phyloP scores from a whole-genome alignment of 2,113 vertebrate species.

The Fulica atra region DNA sequence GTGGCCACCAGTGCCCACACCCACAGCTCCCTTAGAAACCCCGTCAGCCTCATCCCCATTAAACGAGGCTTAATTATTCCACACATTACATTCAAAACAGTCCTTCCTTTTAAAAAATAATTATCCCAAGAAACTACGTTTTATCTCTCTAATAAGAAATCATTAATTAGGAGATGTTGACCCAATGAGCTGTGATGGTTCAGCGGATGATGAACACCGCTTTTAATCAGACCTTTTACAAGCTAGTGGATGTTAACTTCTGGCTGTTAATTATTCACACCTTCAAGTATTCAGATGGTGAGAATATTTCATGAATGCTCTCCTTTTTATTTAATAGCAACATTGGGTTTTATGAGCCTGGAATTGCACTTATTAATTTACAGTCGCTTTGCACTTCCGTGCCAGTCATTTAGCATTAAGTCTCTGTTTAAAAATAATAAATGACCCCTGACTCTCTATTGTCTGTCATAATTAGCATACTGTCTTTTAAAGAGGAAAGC shows the following conservation, averaged over 20 bases:
- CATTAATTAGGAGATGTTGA: conserved; percentile 77
- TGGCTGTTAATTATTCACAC: conserved; percentile 73
- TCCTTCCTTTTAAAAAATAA: conserved; percentile 15
- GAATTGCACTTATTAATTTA: conserved; percentile 74
- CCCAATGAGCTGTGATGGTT: conserved; percentile 68
- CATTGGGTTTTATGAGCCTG: conserved; percentile 70
- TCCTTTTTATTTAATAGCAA: conserved; percentile 50
- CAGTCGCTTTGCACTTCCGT: conserved; percentile 63
- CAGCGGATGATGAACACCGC: conserved; percentile 66
- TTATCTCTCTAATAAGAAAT: conserved; percentile 53
- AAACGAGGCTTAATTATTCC: conserved; percentile 17
- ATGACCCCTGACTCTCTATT: conserved; percentile 73
- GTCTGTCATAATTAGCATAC: conserved; percentile 78
- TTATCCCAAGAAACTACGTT: conserved; percentile 30
- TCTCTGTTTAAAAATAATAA: conserved; percentile 77
- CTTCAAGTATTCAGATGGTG: conserved; percentile 49
- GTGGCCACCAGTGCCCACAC: not conserved
- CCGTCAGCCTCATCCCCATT: not conserved
- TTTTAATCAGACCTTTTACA: conserved; percentile 81
- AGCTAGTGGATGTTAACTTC: conserved; percentile 70
- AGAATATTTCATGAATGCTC: conserved; percentile 68
- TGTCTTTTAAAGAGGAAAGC: conserved; percentile 78
- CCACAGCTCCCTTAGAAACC: not conserved
- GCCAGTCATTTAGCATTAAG: conserved; percentile 65
- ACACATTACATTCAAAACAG: not conserved